phyloP scores from a whole-genome alignment of 2,888 invertebrate genomes.

The Tridacna crocea region DNA sequence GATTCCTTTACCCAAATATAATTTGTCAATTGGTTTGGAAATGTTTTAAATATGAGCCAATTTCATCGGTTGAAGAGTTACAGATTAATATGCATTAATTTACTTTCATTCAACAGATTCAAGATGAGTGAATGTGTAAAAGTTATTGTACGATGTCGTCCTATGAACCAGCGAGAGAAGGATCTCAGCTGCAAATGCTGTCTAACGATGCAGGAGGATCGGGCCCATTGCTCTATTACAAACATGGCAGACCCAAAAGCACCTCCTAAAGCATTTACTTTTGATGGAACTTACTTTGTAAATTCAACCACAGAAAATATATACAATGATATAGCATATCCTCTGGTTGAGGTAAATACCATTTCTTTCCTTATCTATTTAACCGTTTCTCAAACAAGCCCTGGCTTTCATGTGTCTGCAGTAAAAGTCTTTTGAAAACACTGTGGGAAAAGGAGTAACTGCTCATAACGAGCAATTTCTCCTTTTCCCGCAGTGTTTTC shows the following conservation, averaged over 20 bases:
- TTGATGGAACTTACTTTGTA: conserved; percentile 92
- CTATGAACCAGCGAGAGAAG: conserved; percentile 91
- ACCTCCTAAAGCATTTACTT: conserved; percentile 87
- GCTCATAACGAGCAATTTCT: no score
- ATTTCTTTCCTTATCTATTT: no score
- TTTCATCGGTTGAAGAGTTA: no score
- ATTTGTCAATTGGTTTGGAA: no score
- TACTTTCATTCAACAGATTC: background rate
- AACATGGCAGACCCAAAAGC: conserved; percentile 80
- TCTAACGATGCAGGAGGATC: conserved; percentile 86
- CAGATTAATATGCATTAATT: background rate
- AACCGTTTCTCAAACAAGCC: no score
- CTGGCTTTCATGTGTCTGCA: no score
- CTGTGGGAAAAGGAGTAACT: no score
- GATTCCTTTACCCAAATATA: no score
- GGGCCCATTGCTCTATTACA: conserved; percentile 87
- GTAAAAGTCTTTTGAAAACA: no score
- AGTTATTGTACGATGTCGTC: conserved; percentile 94
- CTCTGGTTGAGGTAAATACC: conserved; percentile 89
- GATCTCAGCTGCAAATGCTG: conserved; percentile 88
- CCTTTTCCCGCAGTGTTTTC: no score
- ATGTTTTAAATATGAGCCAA: no score
- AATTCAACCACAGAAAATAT: conserved; percentile 92
- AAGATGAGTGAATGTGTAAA: conserved; percentile 88
- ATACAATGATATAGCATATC: conserved; percentile 94